Percentiles rank a stretch among this genome's conserved stretches.
Evolutionary conservation across 1,140 invertebrate species (phyloP).

Genomic region (Apolygus lucorum): DNA sequence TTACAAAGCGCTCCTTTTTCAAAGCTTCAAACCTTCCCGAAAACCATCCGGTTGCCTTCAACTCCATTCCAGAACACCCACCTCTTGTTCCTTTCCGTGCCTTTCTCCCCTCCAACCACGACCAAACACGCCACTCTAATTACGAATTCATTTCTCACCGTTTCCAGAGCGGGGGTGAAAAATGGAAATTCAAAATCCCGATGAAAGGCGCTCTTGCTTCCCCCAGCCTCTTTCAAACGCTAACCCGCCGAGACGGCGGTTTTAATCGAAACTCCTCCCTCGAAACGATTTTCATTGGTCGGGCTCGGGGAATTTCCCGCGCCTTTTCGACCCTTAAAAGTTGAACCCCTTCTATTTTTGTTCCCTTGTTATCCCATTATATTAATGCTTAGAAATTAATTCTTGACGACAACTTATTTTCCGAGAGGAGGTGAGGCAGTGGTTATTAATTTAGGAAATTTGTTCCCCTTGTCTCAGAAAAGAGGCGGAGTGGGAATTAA

Average conservation of each 20-base stretch:
- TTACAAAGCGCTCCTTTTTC: constrained; percentile 17
- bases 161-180: constrained; percentile 6
- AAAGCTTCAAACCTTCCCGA: not conserved
- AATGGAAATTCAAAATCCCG: constrained; percentile 27
- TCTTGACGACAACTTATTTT: constrained; percentile 2
- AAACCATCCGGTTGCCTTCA: not conserved
- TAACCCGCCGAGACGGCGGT: not conserved
- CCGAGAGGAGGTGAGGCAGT: not conserved
- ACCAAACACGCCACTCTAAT: constrained; percentile 21
- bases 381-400: not conserved
- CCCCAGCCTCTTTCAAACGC: not conserved
- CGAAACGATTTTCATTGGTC: not conserved
- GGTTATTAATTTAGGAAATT: not conserved
- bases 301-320: not conserved
- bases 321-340: constrained; percentile 7
- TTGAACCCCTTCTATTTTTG: constrained; percentile 11
- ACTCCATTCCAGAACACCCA: not conserved
- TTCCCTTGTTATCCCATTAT: constrained; percentile 6
- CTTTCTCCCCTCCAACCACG: not conserved
- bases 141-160: constrained; percentile 26
- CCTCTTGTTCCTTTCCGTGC: constrained; percentile 11
- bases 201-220: constrained; percentile 12
- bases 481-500: not conserved
- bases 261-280: constrained; percentile 11
- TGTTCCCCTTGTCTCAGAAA: not conserved